Base-by-base conservation (phyloP, 2,888 invertebrate genomes). In the Cinara cedri region DNA sequence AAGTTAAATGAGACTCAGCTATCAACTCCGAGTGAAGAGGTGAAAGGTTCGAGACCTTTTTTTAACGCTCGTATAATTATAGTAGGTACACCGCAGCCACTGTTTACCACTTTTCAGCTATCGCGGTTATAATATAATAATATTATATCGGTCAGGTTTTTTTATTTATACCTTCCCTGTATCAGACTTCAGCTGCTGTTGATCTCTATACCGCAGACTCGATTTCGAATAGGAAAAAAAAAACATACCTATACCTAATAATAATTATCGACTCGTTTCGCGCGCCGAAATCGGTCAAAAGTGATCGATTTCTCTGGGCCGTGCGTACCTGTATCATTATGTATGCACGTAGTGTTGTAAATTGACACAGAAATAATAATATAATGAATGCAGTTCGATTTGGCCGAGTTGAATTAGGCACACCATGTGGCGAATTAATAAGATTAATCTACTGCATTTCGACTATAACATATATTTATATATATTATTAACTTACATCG, bases 321-420 rank as follows among this genome's bases (percentile, higher is more conserved):
- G 11, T n/a, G n/a, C 8, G 26, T 68, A n/a, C 49, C 16, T 10
- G 10, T 13, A 42, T n/a, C n/a, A 62, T 70, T 70, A 51, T 70
- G 51, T 70, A 70, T 70, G 68, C 55, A 55, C 54, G 70, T 55
- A 55, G 42, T 34, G 55, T 44, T 44, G 44, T 71, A 71, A 71
- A 71, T 57, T 44, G 55, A 55, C 71, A 71, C 71, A 71, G 44
- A 71, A 55, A 70, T 54, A 26, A 57, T 55, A 71, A 19, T 54
- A 54, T 19, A 54, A 54, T 54, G 3, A 8, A 51, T 21, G 42
- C 34, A 42, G 34, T 71, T 55, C 11, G 71, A 44, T 44, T 55
- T 55, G 55, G 42, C 55, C 55, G 55, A 71, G 55, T 44, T 6
- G 34, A 34, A 4, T 71, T 16, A 57, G 55, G 55, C 71, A 55